Evolutionary conservation across 2,888 invertebrate genomes (phyloP), one percentile per base, ranked within the genome.

Genomic region (Sympetrum striolatum): DNA sequence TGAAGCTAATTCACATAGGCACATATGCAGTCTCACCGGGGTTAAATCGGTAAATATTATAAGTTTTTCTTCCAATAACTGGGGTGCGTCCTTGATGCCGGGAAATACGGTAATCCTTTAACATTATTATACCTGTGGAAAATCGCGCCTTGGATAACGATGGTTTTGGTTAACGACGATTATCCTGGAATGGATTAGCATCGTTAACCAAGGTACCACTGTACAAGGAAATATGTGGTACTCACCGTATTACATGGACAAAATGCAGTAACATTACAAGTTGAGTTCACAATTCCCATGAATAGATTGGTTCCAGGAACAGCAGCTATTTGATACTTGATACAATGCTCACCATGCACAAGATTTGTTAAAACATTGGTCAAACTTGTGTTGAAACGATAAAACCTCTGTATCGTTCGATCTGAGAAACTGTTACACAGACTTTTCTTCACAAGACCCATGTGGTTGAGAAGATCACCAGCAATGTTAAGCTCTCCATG

Each of bases 401-500:
- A 98, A 93, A 96, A 97, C 91, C 98, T 95, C 93, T 98, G 98
- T 91, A 98, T 95, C 0, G 98, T 98, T 91, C 97, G 96, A 93
- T 98, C 98, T 92, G 96, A 96, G 93, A 97, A 97, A 94, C 97
- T 97, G 92, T 97, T 97, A 93, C 98, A 98, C 81, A 97, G 95
- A 93, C 96, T 95, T 93, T 98, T 98, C 90, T 96, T 95, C 18
- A 98, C 97, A 92, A 98, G 96, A 90, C 96, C 95, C 92, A 96
- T 96, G 92, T 98, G 98, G 93, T 97, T 98, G 22, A 98, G 94
- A 93, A 98, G 97, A 93, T 98, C 98, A 93, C 97, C 98, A 15
- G 98, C 98, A 37, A 98, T 96, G 93, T 98, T 95, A 0, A 98
- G 97, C 94, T 98, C 98, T 94, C 97, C 97, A 93, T 98, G 98